These are phyloP conservation scores for Drosophila prosaltans DNA, from an alignment of 1,140 invertebrate genomes.

Conservation along the genomic window DNA sequence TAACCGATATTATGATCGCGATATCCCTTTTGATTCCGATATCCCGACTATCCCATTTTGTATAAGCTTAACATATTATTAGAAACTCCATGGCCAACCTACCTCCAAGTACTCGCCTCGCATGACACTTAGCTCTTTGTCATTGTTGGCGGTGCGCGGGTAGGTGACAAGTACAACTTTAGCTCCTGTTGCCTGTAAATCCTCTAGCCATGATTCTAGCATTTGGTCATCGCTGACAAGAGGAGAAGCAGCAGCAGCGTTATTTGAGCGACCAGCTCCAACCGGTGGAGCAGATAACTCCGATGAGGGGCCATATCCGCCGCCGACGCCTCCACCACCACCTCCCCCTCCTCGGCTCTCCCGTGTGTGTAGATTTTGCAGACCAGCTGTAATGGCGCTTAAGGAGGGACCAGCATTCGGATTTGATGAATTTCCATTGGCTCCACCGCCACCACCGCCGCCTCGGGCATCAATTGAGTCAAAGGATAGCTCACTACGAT, in stretches of 20 bases:
- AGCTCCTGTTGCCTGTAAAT: slow-evolving; percentile 88
- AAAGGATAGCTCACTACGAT: slow-evolving; percentile 89
- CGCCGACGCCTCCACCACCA: slow-evolving; percentile 21
- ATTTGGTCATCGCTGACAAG: slow-evolving; percentile 69
- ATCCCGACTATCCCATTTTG: too few relatives aligned
- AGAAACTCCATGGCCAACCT: slow-evolving; percentile 40
- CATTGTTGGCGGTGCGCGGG: slow-evolving; percentile 97
- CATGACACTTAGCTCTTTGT: slow-evolving; percentile 98
- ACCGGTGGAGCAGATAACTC: slow-evolving; percentile 43
- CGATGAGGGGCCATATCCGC: slow-evolving; percentile 40
- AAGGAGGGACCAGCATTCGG: slow-evolving; percentile 50
- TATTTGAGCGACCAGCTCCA: slow-evolving; percentile 11
- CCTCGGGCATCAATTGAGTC: slow-evolving; percentile 87
- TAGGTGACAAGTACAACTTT: slow-evolving; percentile 97
- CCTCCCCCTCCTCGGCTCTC: slow-evolving; percentile 44
- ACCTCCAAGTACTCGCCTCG: slow-evolving; percentile 98
- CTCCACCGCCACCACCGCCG: slow-evolving; percentile 43
- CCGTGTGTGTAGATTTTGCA: slow-evolving; percentile 71
- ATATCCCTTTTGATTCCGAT: too few relatives aligned
- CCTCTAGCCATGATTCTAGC: slow-evolving; percentile 88
- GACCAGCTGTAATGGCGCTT: slow-evolving; percentile 70
- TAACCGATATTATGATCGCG: too few relatives aligned
- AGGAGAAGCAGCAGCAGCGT: slow-evolving; percentile 1
- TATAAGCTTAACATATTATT: too few relatives aligned
- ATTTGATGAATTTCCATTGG: slow-evolving; percentile 36